Evolutionary conservation across 35 echinoderm and acorn worm species (phyloP).

Genomic region (Heliocidaris erythrogramma): DNA sequence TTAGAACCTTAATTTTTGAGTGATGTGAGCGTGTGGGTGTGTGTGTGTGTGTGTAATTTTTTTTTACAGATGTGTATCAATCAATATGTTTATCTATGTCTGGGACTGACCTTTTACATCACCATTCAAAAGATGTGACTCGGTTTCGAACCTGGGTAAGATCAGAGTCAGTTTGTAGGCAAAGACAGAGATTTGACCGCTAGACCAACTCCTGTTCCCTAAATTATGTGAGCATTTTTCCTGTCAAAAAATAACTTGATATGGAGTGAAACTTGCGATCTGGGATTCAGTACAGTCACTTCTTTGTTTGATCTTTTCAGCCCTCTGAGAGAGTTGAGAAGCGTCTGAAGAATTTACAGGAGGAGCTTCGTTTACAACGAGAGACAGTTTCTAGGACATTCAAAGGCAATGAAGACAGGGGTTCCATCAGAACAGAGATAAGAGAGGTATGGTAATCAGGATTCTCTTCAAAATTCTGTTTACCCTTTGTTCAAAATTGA

Average conservation of each 20-base stretch:
- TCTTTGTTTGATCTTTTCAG: background rate
- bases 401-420: background rate
- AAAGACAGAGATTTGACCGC: too few species aligned
- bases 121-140: too few species aligned
- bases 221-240: background rate
- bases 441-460: conserved; percentile 13
- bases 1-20: too few species aligned
- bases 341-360: conserved; percentile 25
- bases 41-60: background rate
- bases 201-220: too few species aligned
- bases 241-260: background rate
- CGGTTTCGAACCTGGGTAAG: too few species aligned
- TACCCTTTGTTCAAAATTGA: too few species aligned
- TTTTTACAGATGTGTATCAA: background rate
- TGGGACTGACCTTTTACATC: too few species aligned
- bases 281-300: background rate
- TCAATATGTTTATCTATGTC: too few species aligned
- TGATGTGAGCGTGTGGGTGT: background rate
- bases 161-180: too few species aligned
- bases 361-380: conserved; percentile 27
- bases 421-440: background rate
- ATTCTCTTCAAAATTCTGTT: too few species aligned
- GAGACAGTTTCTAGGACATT: conserved; percentile 7
- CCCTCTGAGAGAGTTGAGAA: conserved; percentile 30
- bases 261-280: background rate